Evolutionary conservation across 2,113 vertebrate genomes (phyloP), one percentile per base, ranked within the genome.

Genomic region (Circaetus gallicus): DNA sequence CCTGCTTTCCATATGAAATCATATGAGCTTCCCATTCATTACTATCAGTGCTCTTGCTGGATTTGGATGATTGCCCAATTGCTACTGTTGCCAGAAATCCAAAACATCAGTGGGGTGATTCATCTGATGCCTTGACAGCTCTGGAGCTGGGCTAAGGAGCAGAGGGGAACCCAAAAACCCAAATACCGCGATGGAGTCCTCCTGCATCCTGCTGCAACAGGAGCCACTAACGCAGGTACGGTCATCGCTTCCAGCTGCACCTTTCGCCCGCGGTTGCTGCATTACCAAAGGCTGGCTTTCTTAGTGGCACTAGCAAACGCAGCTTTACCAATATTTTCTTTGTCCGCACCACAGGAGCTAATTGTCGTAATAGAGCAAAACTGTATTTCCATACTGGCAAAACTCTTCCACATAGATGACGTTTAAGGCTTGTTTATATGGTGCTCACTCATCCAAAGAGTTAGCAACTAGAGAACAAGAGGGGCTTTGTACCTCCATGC

Each of bases 401-500:
- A 86, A 95, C 95, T 73, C 90, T 76, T 82, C 74, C 67, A 11
- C 61, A 6, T 1, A 26, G 88, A 28, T 22, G 50, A 61, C 2
- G 5, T 29, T 89, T 42, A 61, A 90, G 82, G 38, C 92, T 92
- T 96, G 97, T 97, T 95, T 95, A 83, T 63, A 22, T 14, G 84
- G 90, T 70, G 95, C 90, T 95, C 73, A 12, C 88, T 93, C 93
- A 96, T 84, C 88, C 92, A 84, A 34, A 67, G 95, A 94, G 93
- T 92, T 89, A 93, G 93, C 92, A 92, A 92, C 82, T 24, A 28
- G 80, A 93, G 92, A 96, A 94, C 92, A 96, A 96, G 95, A 87
- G 69, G 93, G 95, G 92, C 92, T 96, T 95, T 96, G 96, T 96
- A 96, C 96, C 94, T 95, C 96, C 87, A 50, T 94, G 95, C 93